A percentile compares a stretch with the other conserved stretches of the same genome.
phyloP scores from a whole-genome alignment of 2,797 vertebrate genomes.

The Thamnophis elegans region DNA sequence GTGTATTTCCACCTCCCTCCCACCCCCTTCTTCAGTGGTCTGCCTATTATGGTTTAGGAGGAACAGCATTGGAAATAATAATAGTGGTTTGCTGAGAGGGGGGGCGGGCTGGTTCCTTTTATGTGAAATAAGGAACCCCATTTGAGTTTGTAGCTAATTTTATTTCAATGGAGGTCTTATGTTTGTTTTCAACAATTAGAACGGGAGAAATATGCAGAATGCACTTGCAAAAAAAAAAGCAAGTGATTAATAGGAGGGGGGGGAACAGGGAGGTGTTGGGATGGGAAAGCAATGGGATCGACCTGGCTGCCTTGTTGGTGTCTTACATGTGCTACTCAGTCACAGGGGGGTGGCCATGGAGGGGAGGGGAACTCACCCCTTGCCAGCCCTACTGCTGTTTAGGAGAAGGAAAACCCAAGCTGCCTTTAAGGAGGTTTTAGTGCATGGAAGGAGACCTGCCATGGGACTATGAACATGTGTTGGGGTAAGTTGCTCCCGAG shows the following conservation, averaged over 20 bases:
- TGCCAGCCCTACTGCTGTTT: slow-evolving; percentile 26
- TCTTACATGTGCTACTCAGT: slow-evolving; percentile 22
- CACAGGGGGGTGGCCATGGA: background rate
- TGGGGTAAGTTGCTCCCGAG: slow-evolving; percentile 64
- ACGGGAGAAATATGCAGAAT: slow-evolving; percentile 4
- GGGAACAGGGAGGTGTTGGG: slow-evolving; percentile 20
- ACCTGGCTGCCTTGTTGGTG: slow-evolving; percentile 38
- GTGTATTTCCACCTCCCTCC: background rate
- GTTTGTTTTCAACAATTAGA: slow-evolving; percentile 42
- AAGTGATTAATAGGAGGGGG: background rate
- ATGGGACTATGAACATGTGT: slow-evolving; percentile 33
- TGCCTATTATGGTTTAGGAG: slow-evolving; percentile 82
- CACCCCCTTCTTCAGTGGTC: slow-evolving; percentile 83
- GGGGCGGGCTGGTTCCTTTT: background rate
- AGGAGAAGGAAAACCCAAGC: slow-evolving; percentile 36
- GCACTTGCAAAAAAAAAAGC: background rate
- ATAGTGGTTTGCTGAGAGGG: slow-evolving; percentile 64
- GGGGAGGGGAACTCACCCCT: slow-evolving; percentile 12
- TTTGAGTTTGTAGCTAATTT: slow-evolving; percentile 68
- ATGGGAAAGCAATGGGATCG: slow-evolving; percentile 18
- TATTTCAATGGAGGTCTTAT: slow-evolving; percentile 56
- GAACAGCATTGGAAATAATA: slow-evolving; percentile 72
- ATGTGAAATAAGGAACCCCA: slow-evolving; percentile 26
- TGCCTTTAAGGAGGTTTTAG: slow-evolving; percentile 28
- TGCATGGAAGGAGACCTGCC: slow-evolving; percentile 36